A percentile compares a stretch with the other conserved stretches of the same genome.
Evolutionary conservation across 2,113 vertebrate genomes (phyloP).

Genomic region (Scomber japonicus): DNA sequence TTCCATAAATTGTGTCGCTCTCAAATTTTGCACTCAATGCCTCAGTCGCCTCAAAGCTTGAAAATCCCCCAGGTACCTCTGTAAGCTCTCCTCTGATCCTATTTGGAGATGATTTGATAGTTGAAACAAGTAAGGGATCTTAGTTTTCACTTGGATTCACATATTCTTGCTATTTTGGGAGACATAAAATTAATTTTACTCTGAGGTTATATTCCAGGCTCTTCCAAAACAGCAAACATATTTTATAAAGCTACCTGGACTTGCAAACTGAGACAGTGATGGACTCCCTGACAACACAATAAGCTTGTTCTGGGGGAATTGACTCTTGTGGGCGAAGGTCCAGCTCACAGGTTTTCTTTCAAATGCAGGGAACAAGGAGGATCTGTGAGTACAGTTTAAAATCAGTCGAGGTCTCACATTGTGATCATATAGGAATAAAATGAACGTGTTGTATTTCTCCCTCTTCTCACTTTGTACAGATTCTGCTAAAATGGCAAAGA

Average conservation of each 20-base stretch:
- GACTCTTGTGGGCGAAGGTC: not conserved
- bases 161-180: conserved; percentile 9
- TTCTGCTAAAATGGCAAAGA: too few species aligned
- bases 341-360: not conserved
- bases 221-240: not conserved
- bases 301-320: not conserved
- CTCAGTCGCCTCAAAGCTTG: conserved; percentile 18
- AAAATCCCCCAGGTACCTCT: conserved; percentile 20
- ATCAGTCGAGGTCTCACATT: too few species aligned
- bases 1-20: conserved; percentile 32
- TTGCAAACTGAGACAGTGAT: not conserved
- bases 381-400: not conserved
- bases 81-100: conserved; percentile 21
- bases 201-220: not conserved
- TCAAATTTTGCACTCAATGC: conserved; percentile 37
- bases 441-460: too few species aligned
- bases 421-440: too few species aligned
- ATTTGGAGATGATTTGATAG: conserved; percentile 41
- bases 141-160: not conserved
- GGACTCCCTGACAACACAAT: not conserved
- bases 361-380: not conserved
- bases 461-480: too few species aligned
- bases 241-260: not conserved
- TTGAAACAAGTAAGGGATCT: conserved; percentile 41
- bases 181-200: not conserved